Evolutionary conservation across 2,888 invertebrate species (phyloP).

Genomic region (Blastobasis lacticolella): DNA sequence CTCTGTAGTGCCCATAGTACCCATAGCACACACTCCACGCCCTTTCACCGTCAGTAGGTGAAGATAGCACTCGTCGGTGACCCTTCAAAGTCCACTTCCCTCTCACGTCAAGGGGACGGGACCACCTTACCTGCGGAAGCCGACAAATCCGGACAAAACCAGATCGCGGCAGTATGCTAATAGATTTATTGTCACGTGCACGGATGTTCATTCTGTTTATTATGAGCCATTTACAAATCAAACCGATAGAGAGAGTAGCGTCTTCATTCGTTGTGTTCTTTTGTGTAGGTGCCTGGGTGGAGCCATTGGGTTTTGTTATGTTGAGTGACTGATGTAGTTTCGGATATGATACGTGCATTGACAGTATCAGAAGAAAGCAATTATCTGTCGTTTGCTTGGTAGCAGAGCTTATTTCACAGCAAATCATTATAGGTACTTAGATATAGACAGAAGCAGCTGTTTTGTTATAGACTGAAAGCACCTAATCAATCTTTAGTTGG

Average conservation of each 20-base stretch:
- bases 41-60: neutral
- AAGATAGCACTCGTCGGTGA: slow-evolving; percentile 13
- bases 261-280: too few relatives aligned
- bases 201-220: slow-evolving; percentile 29
- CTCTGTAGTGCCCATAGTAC: neutral
- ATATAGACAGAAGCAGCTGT: too few relatives aligned
- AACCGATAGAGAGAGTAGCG: slow-evolving; percentile 1
- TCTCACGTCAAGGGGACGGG: slow-evolving; percentile 21
- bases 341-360: too few relatives aligned
- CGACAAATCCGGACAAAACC: slow-evolving; percentile 16
- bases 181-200: slow-evolving; percentile 53
- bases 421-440: too few relatives aligned
- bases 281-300: neutral
- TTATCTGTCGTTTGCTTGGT: too few relatives aligned
- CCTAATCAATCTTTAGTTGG: too few relatives aligned
- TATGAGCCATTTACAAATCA: slow-evolving; percentile 16
- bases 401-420: too few relatives aligned
- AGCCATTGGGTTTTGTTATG: too few relatives aligned
- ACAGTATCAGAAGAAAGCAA: too few relatives aligned
- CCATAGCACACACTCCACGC: neutral
- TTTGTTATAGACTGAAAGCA: too few relatives aligned
- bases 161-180: slow-evolving; percentile 41
- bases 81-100: slow-evolving; percentile 30
- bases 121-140: slow-evolving; percentile 37
- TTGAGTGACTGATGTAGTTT: too few relatives aligned